These are phyloP conservation scores for Valencia hispanica DNA, from an alignment of 2,797 vertebrate species.

Conservation along the genomic window DNA sequence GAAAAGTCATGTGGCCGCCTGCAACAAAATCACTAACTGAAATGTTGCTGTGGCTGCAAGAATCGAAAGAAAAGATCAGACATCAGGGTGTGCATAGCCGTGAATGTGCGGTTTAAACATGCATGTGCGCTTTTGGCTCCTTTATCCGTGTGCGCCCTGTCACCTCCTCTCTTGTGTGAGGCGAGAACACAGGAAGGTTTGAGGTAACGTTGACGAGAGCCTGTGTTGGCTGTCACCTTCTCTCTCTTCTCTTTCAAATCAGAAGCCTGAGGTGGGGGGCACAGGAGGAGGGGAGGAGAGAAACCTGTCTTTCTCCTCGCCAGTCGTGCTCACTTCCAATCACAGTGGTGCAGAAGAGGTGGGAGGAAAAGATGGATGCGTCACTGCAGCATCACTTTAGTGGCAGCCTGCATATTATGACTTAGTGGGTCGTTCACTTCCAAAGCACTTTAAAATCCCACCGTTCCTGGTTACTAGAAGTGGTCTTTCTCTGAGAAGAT, in stretches of 20 bases:
- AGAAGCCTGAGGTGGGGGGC: slow-evolving; percentile 10
- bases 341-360: slow-evolving; percentile 29
- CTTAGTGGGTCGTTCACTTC: slow-evolving; percentile 39
- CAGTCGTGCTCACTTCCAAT: slow-evolving; percentile 31
- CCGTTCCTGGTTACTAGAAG: slow-evolving; percentile 29
- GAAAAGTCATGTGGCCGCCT: slow-evolving; percentile 39
- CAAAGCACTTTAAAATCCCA: slow-evolving; percentile 64
- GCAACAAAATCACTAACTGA: slow-evolving; percentile 47
- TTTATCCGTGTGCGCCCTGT: slow-evolving; percentile 62
- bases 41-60: slow-evolving; percentile 66
- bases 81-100: slow-evolving; percentile 16
- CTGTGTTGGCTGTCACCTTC: slow-evolving; percentile 70
- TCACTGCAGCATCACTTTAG: slow-evolving; percentile 52
- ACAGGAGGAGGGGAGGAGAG: slow-evolving; percentile 2
- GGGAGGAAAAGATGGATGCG: slow-evolving; percentile 33
- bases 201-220: slow-evolving; percentile 63
- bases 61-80: slow-evolving; percentile 62
- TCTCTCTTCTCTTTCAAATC: slow-evolving; percentile 66
- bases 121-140: slow-evolving; percentile 14
- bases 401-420: slow-evolving; percentile 30
- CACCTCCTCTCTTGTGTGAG: slow-evolving; percentile 60
- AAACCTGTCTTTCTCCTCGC: slow-evolving; percentile 30
- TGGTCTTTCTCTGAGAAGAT: slow-evolving; percentile 38
- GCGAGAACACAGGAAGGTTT: slow-evolving; percentile 63
- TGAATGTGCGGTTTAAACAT: slow-evolving; percentile 9